These are phyloP conservation scores for Caenorhabditis uteleia DNA, from an alignment of 2,888 invertebrate species.

Conservation along the genomic window DNA sequence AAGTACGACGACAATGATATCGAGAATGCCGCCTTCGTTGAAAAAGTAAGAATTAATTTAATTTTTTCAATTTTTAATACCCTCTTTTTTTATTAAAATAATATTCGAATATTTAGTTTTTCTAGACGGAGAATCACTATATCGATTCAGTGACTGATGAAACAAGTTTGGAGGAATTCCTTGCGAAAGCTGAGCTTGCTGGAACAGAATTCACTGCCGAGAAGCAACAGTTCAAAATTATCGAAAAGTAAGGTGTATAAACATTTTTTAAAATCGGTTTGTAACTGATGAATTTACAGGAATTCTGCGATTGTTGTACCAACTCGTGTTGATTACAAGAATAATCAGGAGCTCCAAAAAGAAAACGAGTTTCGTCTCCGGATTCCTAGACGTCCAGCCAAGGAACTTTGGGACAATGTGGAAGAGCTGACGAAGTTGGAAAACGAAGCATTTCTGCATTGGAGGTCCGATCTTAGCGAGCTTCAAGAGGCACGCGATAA, in stretches of 20 bases:
- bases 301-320: slow-evolving; percentile 58
- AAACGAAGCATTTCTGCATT: slow-evolving; percentile 84
- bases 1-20: slow-evolving; percentile 56
- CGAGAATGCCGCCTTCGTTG: slow-evolving; percentile 58
- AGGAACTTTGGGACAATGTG: slow-evolving; percentile 80
- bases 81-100: not conserved
- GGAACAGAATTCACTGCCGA: slow-evolving; percentile 84
- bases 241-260: slow-evolving; percentile 53
- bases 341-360: slow-evolving; percentile 56
- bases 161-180: slow-evolving; percentile 82
- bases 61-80: slow-evolving; percentile 2
- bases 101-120: not conserved
- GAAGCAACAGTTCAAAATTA: slow-evolving; percentile 59
- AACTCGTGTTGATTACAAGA: slow-evolving; percentile 47
- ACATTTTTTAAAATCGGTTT: not conserved
- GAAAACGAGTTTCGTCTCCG: slow-evolving; percentile 76
- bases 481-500: slow-evolving; percentile 67
- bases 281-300: slow-evolving; percentile 23
- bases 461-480: slow-evolving; percentile 84
- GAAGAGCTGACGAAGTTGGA: slow-evolving; percentile 84
- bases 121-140: slow-evolving; percentile 47
- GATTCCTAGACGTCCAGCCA: slow-evolving; percentile 87
- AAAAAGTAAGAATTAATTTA: slow-evolving; percentile 47
- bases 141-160: slow-evolving; percentile 67
- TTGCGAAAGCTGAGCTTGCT: slow-evolving; percentile 91